Conservation (phyloP, 2,113 vertebrate species). For the Hippopotamus amphibius region DNA sequence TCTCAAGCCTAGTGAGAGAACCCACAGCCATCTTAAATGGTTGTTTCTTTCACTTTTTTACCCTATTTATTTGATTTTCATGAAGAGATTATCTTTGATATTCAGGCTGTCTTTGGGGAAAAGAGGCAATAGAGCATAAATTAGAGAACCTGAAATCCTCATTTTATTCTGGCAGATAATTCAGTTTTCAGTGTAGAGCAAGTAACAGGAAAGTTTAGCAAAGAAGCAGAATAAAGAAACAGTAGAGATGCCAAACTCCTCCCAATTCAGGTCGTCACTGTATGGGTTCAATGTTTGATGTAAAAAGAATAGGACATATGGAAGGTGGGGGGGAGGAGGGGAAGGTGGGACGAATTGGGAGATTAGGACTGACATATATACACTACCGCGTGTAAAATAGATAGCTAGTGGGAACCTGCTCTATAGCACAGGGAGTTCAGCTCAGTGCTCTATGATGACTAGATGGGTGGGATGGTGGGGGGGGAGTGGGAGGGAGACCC, state of each 20-base stretch:
- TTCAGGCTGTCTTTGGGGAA: not conserved
- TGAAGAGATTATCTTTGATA: constrained; percentile 14
- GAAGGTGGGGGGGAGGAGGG: too few relatives aligned
- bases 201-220: not conserved
- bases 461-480: too few relatives aligned
- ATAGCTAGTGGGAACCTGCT: too few relatives aligned
- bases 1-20: not conserved
- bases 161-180: not conserved
- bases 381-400: too few relatives aligned
- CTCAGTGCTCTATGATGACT: too few relatives aligned
- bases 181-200: not conserved
- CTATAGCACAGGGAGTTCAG: too few relatives aligned
- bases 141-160: not conserved
- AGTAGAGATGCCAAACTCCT: not conserved
- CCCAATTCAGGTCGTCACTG: not conserved
- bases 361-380: too few relatives aligned
- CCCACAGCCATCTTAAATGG: not conserved
- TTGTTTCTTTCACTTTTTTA: not conserved
- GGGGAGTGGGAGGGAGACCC: too few relatives aligned
- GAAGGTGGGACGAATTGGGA: too few relatives aligned
- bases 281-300: not conserved
- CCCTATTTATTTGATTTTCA: not conserved
- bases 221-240: not conserved
- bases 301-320: not conserved
- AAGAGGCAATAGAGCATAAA: not conserved